Base-by-base conservation (phyloP, 1,140 invertebrate species). In the Drosophila arawakana region DNA sequence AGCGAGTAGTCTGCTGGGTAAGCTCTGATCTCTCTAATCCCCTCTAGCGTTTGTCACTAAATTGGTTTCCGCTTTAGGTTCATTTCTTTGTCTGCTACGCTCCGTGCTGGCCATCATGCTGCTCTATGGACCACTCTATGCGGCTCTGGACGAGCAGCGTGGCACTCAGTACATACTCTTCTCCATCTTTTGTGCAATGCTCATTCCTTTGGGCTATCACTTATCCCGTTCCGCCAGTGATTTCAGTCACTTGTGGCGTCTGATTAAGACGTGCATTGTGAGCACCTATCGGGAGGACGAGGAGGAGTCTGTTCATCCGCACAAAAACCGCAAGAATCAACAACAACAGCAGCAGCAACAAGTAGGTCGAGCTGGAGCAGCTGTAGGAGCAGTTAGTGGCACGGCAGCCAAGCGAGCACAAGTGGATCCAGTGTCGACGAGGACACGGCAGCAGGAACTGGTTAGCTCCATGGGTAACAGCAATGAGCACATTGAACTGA, bases 81-180 rank as follows among this genome's bases (percentile, higher is more conserved):
- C 98, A 9, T 98, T 98, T 92, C 97, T 92, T 0, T 92, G 96
- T 92, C 93, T 99, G 0, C 93, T 95, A 13, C 94, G 97, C 55
- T 99, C 97, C 75, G 81, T 97, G 8, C 82, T 98, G 2, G 96
- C 97, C 10, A 94, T 98, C 1, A 93, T 95, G 49, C 93, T 98
- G 21, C 93, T 99, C 0, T 98, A 97, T 91, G 98, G 97, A 4
- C 97, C 99, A 80, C 97, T 97, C 0, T 99, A 97, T 85, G 97
- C 96, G 11, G 96, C 96, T 1, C 88, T 97, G 7, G 95, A 95
- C 18, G 97, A 97, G 91, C 94, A 95, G 34, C 96, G 97, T 90
- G 95, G 95, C 70, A 96, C 97, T 0, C 98, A 99, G 89, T 97
- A 98, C 82, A 96, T 99, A 30, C 92, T 99, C 2, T 99, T 99